Percentiles rank a stretch among this genome's conserved stretches.
Evolutionary conservation across 2,888 invertebrate species (phyloP).

Genomic region (Drosophila rubida): DNA sequence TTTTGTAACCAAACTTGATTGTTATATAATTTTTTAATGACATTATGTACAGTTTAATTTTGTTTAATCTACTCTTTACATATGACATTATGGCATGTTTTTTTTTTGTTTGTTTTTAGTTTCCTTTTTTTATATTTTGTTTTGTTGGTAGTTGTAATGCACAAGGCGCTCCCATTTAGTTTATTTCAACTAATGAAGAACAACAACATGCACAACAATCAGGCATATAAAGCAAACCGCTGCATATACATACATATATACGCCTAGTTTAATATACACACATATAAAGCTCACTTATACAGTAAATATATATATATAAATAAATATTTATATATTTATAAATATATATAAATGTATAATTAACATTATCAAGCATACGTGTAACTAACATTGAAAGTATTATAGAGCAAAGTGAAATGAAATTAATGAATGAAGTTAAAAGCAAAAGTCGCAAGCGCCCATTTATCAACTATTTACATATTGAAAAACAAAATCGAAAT

Average conservation of each 20-base stretch:
- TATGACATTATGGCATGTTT: constrained; percentile 64
- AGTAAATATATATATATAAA: constrained; percentile 51
- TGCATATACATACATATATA: constrained; percentile 61
- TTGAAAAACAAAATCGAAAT: constrained; percentile 51
- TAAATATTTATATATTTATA: constrained; percentile 24
- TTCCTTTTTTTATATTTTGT: constrained; percentile 26
- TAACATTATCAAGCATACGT: constrained; percentile 77
- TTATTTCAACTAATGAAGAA: constrained; percentile 65
- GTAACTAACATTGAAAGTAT: constrained; percentile 76
- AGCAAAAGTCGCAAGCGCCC: constrained; percentile 74
- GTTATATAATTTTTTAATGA: constrained; percentile 78
- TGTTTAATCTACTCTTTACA: constrained; percentile 64
- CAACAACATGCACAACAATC: constrained; percentile 78
- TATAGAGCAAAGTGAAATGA: constrained; percentile 60
- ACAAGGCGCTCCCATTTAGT: constrained; percentile 68
- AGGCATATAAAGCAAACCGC: constrained; percentile 75
- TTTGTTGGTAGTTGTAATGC: constrained; percentile 39
- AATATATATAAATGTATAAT: constrained; percentile 64
- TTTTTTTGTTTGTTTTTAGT: constrained; percentile 27
- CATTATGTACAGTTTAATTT: constrained; percentile 73
- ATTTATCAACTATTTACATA: constrained; percentile 73
- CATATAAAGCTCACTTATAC: constrained; percentile 59
- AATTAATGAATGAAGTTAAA: constrained; percentile 39
- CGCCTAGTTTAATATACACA: constrained; percentile 63
- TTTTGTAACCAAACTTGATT: constrained; percentile 77